These are phyloP conservation scores for Hirundichthys speculiger DNA, from an alignment of 2,113 vertebrate species.

Conservation along the genomic window DNA sequence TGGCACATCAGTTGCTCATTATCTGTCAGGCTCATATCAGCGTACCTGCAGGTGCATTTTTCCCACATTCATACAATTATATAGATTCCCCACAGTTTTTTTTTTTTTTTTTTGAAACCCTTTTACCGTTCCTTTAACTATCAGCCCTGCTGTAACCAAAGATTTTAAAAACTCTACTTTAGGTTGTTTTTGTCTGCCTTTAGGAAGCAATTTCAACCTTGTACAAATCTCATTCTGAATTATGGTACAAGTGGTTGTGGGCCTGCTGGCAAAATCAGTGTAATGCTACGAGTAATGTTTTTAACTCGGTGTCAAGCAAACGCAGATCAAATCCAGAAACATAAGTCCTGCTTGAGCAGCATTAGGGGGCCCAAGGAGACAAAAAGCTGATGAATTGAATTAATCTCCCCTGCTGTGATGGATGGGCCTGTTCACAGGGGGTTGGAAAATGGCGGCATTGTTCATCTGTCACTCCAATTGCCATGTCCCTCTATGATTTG, in stretches of 20 bases:
- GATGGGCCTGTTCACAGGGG: slow-evolving; percentile 81
- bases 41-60: too few relatives aligned
- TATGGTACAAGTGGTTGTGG: slow-evolving; percentile 59
- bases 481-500: slow-evolving; percentile 80
- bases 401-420: slow-evolving; percentile 79
- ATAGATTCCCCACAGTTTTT: too few relatives aligned
- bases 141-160: too few relatives aligned
- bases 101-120: too few relatives aligned
- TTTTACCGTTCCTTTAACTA: not conserved
- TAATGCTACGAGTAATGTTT: slow-evolving; percentile 73
- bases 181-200: slow-evolving; percentile 36
- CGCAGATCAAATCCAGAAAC: slow-evolving; percentile 76
- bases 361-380: slow-evolving; percentile 80
- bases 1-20: too few relatives aligned
- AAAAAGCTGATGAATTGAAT: slow-evolving; percentile 84
- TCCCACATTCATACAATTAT: not conserved
- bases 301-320: slow-evolving; percentile 71
- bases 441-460: slow-evolving; percentile 78
- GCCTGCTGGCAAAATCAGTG: slow-evolving; percentile 47
- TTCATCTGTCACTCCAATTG: slow-evolving; percentile 84
- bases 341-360: slow-evolving; percentile 78
- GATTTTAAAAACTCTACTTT: slow-evolving; percentile 3
- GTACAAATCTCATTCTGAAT: slow-evolving; percentile 65
- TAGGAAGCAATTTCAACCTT: slow-evolving; percentile 44
- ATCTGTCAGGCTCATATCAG: too few relatives aligned